These are phyloP conservation scores for Platyura marginata DNA, from an alignment of 1,140 invertebrate genomes.

Conservation along the genomic window DNA sequence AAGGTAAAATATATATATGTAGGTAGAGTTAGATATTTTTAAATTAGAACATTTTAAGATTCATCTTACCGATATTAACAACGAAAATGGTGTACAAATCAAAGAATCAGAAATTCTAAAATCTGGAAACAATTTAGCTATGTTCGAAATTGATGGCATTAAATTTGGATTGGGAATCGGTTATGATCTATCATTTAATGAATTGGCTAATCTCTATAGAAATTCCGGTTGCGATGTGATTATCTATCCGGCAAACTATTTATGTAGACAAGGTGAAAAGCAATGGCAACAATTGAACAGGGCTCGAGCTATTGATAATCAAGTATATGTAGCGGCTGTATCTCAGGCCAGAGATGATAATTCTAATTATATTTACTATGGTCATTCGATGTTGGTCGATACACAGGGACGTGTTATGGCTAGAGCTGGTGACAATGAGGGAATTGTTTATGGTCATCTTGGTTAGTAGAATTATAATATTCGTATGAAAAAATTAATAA, in stretches of 20 bases:
- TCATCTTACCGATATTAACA: background rate
- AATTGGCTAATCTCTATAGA: background rate
- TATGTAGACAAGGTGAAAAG: background rate
- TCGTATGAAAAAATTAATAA: background rate
- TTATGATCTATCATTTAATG: background rate
- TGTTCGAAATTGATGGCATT: background rate
- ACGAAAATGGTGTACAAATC: background rate
- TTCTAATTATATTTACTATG: background rate
- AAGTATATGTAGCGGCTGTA: background rate
- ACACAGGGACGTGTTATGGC: background rate
- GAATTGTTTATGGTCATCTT: background rate
- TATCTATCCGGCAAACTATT: background rate
- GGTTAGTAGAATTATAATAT: background rate
- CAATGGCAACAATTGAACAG: background rate
- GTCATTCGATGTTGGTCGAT: slow-evolving; percentile 2
- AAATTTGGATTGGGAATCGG: background rate
- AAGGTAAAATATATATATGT: background rate
- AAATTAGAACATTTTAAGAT: background rate
- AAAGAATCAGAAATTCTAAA: background rate
- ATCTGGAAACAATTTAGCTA: background rate
- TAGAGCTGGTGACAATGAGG: background rate
- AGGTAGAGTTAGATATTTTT: background rate
- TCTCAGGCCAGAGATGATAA: slow-evolving; percentile 1
- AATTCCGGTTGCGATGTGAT: background rate
- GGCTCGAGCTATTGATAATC: background rate